A percentile compares a stretch with the other conserved stretches of the same genome.
Evolutionary conservation across 1,140 invertebrate genomes (phyloP).

Genomic region (Cydia amplana): DNA sequence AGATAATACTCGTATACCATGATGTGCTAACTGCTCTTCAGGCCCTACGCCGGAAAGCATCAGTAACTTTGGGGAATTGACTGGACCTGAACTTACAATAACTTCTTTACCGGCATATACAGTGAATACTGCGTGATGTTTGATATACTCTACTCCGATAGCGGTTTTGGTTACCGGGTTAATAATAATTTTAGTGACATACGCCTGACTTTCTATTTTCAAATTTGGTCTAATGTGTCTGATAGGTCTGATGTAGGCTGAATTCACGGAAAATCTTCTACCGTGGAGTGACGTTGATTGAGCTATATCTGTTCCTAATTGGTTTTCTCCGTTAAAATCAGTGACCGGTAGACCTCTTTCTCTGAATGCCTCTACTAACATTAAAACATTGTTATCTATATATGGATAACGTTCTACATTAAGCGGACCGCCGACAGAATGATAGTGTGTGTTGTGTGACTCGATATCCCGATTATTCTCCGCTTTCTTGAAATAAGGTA

Average conservation of each 20-base stretch:
- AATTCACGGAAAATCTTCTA: conserved; percentile 84
- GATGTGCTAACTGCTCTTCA: conserved; percentile 80
- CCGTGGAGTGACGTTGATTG: conserved; percentile 83
- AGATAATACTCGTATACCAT: conserved; percentile 81
- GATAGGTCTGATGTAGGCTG: conserved; percentile 86
- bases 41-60: conserved; percentile 91
- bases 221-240: conserved; percentile 85
- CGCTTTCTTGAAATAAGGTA: conserved; percentile 90
- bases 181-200: conserved; percentile 87
- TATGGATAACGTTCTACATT: conserved; percentile 83
- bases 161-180: conserved; percentile 84
- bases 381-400: conserved; percentile 79
- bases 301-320: conserved; percentile 81
- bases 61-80: conserved; percentile 88
- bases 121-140: conserved; percentile 79
- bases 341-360: conserved; percentile 80
- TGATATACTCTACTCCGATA: conserved; percentile 84
- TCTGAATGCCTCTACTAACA: conserved; percentile 81
- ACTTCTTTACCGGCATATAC: conserved; percentile 84
- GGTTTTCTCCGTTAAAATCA: conserved; percentile 80
- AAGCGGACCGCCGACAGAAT: conserved; percentile 81
- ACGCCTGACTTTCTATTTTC: conserved; percentile 83
- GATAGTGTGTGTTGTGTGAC: conserved; percentile 77
- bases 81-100: conserved; percentile 85
- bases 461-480: conserved; percentile 83